phyloP scores from a whole-genome alignment of 2,113 vertebrate species.

The Chaenogobius annularis region DNA sequence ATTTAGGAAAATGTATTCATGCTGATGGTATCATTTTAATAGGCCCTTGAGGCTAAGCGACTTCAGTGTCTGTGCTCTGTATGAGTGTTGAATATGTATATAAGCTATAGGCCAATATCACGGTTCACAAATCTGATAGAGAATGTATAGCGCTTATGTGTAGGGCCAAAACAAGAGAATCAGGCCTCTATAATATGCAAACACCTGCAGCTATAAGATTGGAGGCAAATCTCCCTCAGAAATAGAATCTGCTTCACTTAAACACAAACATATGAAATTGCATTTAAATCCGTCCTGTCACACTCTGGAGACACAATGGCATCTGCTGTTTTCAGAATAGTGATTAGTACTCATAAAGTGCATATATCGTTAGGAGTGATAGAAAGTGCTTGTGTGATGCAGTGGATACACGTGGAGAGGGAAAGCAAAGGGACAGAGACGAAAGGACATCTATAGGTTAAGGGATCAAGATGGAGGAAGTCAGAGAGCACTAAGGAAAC shows the following conservation, averaged over 20 bases:
- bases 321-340: constrained; percentile 6
- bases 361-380: neutral
- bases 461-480: constrained; percentile 61
- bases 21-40: constrained; percentile 43
- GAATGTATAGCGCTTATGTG: constrained; percentile 43
- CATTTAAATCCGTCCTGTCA: constrained; percentile 9
- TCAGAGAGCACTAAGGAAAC: too few relatives aligned
- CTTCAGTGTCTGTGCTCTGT: constrained; percentile 26
- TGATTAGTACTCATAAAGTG: constrained; percentile 3
- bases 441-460: constrained; percentile 36
- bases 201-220: constrained; percentile 32
- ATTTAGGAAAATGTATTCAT: constrained; percentile 42
- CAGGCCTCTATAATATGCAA: constrained; percentile 24
- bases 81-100: constrained; percentile 50
- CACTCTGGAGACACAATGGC: constrained; percentile 4
- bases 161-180: constrained; percentile 14
- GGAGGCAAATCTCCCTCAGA: neutral
- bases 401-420: constrained; percentile 8
- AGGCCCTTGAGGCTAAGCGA: constrained; percentile 40
- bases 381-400: neutral
- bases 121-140: constrained; percentile 54
- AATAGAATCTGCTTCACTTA: neutral
- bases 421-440: constrained; percentile 30
- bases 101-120: constrained; percentile 60
- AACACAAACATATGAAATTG: constrained; percentile 12